Percentiles rank a stretch among this genome's conserved stretches.
These are phyloP conservation scores for Drosophila rubida DNA, from an alignment of 2,888 invertebrate genomes.

Conservation along the genomic window DNA sequence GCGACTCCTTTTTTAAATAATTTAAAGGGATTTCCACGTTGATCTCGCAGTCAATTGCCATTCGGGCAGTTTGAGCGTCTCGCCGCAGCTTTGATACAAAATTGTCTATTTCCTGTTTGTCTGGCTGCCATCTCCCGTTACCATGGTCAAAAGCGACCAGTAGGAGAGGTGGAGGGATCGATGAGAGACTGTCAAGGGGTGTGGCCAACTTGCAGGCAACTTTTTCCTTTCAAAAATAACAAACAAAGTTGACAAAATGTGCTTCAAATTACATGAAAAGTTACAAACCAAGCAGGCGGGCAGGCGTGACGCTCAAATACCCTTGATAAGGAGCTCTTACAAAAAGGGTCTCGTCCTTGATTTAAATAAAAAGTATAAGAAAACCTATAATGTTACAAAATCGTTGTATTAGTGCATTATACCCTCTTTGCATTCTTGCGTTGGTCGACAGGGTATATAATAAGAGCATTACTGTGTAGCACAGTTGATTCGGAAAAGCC, in stretches of 20 bases:
- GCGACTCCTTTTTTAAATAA: constrained; percentile 54
- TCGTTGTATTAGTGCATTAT: neutral
- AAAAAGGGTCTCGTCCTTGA: no score
- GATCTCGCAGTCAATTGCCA: constrained; percentile 13
- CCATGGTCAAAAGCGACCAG: constrained; percentile 7
- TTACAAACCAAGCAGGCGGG: neutral
- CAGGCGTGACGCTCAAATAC: neutral
- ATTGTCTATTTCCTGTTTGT: constrained; percentile 75
- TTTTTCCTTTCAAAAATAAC: constrained; percentile 30
- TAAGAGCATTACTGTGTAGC: constrained; percentile 8
- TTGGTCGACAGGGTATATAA: constrained; percentile 1
- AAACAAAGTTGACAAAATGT: constrained; percentile 45
- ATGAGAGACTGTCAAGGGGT: constrained; percentile 6
- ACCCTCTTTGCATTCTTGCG: neutral
- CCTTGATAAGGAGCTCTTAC: no score
- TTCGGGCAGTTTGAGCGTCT: constrained; percentile 33
- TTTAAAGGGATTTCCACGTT: constrained; percentile 50
- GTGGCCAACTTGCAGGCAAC: constrained; percentile 27
- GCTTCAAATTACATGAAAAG: constrained; percentile 46
- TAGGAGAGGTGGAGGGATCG: neutral
- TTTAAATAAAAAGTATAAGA: no score
- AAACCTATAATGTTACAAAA: no score
- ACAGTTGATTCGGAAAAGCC: neutral
- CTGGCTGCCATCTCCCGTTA: constrained; percentile 46
- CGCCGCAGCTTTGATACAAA: constrained; percentile 53